Base-by-base conservation (phyloP, 2,113 vertebrate genomes). In the Pteronura brasiliensis region DNA sequence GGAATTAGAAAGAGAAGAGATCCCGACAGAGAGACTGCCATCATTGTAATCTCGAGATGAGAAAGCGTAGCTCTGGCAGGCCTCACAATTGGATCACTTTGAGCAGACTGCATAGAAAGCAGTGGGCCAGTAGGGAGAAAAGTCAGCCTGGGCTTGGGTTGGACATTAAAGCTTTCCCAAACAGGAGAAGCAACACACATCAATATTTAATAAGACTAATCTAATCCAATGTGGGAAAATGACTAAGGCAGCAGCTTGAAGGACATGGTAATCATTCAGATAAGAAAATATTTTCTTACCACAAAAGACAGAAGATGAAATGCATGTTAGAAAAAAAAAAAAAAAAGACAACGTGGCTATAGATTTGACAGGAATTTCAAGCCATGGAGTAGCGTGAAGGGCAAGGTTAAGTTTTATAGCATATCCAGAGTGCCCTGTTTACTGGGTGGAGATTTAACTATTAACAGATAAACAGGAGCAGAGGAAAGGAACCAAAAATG, bases 21-120 rank as follows among this genome's bases (percentile, higher is more conserved):
- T 36, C 4, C 52, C 76, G 39, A 36, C 10, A 42, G 36, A 76
- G 57, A 21, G 4, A 31, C 17, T 15, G 20, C 63, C 12, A 67
- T 67, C 9, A 47, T 14, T 0, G 0, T 4, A 52, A 83, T 15
- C 13, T 92, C 39, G 9, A 61, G 7, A 49, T 23, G 61, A 34
- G 59, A 83, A 76, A 12, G 3, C 18, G 12, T 3, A 44, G 47
- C 34, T 7, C 36, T 65, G 31, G 18, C 3, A 2, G 25, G 3
- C 9, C 69, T n/a, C 2, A 1, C 27, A 21, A n/a, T 1, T 12
- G 18, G 0, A 34, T 36, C 7, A 2, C 0, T 31, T 14, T 82
- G 13, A 13, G 4, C 5, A 25, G 5, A 29, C 6, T 17, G 0
- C 72, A 2, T 1, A 36, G 18, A 14, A 44, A 57, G 25, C 9